Evolutionary conservation across 2,113 vertebrate species (phyloP).

Genomic region (Rhabdomys dilectus): DNA sequence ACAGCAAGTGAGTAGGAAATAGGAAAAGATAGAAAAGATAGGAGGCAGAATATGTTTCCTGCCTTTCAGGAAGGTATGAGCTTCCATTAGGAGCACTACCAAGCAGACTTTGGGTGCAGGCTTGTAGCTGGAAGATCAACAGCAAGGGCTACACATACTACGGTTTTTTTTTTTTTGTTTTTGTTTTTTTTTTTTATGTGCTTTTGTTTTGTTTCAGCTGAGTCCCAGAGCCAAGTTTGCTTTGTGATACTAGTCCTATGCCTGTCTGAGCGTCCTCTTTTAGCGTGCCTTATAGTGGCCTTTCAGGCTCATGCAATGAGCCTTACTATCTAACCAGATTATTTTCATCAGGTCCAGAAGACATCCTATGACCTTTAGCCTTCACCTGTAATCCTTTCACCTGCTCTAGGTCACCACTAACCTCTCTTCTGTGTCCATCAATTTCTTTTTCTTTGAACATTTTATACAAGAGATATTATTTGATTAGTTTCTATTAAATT

Average conservation of each 20-base stretch:
- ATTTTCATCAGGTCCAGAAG: neutral
- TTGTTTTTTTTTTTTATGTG: too few relatives aligned
- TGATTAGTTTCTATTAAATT: neutral
- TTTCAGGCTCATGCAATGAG: neutral
- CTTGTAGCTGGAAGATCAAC: neutral
- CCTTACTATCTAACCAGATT: neutral
- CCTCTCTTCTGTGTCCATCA: neutral
- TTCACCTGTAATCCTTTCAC: neutral
- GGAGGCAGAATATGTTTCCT: neutral
- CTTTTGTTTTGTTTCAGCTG: neutral
- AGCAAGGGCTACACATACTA: accelerated
- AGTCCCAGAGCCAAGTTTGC: neutral
- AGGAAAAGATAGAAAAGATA: neutral
- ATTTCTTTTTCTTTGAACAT: neutral
- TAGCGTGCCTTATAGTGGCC: neutral
- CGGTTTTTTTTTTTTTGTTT: neutral
- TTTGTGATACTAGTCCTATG: neutral
- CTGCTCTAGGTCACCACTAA: neutral
- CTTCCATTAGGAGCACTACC: neutral
- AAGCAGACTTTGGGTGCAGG: neutral
- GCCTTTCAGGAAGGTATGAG: neutral
- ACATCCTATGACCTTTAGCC: neutral
- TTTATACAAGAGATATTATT: neutral
- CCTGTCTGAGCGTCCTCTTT: neutral
- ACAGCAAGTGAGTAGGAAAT: neutral